Base-by-base conservation (phyloP, 2,888 invertebrate genomes). In the Cancer borealis region DNA sequence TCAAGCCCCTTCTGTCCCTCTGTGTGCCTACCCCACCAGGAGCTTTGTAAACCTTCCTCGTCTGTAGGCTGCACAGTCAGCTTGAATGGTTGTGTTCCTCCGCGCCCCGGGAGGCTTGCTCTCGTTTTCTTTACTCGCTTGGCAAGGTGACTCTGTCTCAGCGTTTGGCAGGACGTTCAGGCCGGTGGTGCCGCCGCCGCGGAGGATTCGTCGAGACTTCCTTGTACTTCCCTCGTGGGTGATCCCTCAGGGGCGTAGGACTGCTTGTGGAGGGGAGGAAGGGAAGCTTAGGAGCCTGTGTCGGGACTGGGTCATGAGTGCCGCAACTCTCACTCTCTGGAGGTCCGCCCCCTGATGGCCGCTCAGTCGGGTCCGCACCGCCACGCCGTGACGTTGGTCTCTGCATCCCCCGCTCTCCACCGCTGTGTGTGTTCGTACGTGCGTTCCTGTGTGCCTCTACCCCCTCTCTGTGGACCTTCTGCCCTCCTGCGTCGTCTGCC, bases 291-390 rank as follows among this genome's bases (percentile, higher is more conserved):
- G 87, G 84, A 66, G 90, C 73, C 26, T 73, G 90, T 87, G 73
- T 87, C 91, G 87, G 87, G 92, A 92, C 91, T 94, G 92, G 94
- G 94, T 94, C 94, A 92, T 87, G 92, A 92, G 89, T 14, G 91
- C 73, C 49, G 92, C 91, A 47, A 92, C 94, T 94, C 94, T 94
- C 94, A 94, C 94, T 92, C 91, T 92, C 91, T 45, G 94, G 60
- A 47, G 94, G 94, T 94, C 87, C 91, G 54, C n/a, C 10, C 73
- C 8, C 17, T 94, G 92, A 94, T 92, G 91, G 92, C 84, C 60
- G 94, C 88, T 94, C 94, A 94, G 94, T 94, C 92, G 92, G 91
- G 94, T 92, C 84, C 92, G 49, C 94, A 90, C 92, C 84, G 79
- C 91, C 94, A 92, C 94, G 39, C 88, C 49, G 94, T 87, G n/a